phyloP scores from a whole-genome alignment of 1,140 invertebrate genomes.

The Aphelenchoides fujianensis region DNA sequence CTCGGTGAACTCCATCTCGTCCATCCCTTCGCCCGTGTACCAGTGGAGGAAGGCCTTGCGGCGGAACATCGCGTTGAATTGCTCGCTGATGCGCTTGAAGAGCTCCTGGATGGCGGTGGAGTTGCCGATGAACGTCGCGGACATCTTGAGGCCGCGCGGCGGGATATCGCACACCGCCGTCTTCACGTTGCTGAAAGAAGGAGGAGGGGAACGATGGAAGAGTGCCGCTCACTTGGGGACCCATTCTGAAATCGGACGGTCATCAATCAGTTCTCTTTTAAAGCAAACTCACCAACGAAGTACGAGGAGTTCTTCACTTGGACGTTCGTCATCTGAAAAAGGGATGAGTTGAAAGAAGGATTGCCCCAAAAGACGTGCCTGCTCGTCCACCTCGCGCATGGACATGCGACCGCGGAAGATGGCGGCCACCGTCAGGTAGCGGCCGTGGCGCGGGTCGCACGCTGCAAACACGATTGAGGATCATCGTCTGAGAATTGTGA shows the following conservation, averaged over 20 bases:
- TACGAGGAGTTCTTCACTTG: slow-evolving; percentile 62
- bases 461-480: slow-evolving; percentile 95
- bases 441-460: slow-evolving; percentile 76
- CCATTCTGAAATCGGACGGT: background rate
- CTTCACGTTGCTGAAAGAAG: too few relatives aligned
- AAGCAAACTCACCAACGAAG: slow-evolving; percentile 58
- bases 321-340: slow-evolving; percentile 55
- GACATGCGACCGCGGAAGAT: slow-evolving; percentile 91
- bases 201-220: too few relatives aligned
- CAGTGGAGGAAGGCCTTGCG: slow-evolving; percentile 87
- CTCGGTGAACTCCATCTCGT: slow-evolving; percentile 71
- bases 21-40: slow-evolving; percentile 73
- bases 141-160: slow-evolving; percentile 65
- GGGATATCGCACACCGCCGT: slow-evolving; percentile 66
- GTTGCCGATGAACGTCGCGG: slow-evolving; percentile 66
- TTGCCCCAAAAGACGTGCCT: slow-evolving; percentile 19
- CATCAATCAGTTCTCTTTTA: background rate
- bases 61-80: slow-evolving; percentile 77
- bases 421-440: slow-evolving; percentile 87
- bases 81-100: slow-evolving; percentile 67
- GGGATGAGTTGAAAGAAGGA: background rate
- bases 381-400: slow-evolving; percentile 69
- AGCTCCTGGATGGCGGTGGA: slow-evolving; percentile 70
- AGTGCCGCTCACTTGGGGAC: too few relatives aligned
- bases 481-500: too few relatives aligned